Conservation (phyloP, 2,797 vertebrate genomes). For the Rhabdomys pumilio region DNA sequence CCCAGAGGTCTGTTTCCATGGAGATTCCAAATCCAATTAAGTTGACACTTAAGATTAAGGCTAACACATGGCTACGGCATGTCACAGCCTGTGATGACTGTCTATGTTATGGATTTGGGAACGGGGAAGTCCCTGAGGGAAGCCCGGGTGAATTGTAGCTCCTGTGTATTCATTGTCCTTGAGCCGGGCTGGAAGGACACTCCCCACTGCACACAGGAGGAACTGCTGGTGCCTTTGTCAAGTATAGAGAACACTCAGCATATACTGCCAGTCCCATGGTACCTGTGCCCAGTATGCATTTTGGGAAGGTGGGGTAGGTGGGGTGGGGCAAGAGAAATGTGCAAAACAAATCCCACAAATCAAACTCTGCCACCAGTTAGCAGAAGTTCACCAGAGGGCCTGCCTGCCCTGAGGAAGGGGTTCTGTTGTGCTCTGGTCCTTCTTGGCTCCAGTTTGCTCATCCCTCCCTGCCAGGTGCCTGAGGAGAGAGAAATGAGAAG, state of each 20-base stretch:
- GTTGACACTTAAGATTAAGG: background rate
- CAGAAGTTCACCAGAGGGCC: conserved; percentile 22
- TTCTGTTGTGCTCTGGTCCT: background rate
- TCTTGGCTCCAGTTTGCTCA: background rate
- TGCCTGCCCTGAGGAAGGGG: background rate
- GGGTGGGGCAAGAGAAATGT: background rate
- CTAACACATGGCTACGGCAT: background rate
- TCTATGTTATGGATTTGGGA: background rate
- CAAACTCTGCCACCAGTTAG: background rate
- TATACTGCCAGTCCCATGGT: background rate
- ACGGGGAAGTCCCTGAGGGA: conserved; percentile 19
- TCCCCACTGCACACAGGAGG: conserved; percentile 35
- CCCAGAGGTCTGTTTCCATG: background rate
- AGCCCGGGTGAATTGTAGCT: background rate
- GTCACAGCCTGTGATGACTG: background rate
- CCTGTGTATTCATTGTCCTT: background rate
- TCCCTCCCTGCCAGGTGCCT: too few species aligned
- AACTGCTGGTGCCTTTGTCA: conserved; percentile 72
- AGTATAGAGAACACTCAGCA: background rate
- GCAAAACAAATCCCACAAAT: accelerated
- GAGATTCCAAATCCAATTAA: background rate
- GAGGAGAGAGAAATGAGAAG: background rate
- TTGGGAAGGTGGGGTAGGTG: background rate
- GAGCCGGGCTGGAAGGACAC: background rate
- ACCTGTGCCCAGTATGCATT: conserved; percentile 6